Evolutionary conservation across 1,140 invertebrate genomes (phyloP).

Genomic region (Pseudomyrmex pallidus): DNA sequence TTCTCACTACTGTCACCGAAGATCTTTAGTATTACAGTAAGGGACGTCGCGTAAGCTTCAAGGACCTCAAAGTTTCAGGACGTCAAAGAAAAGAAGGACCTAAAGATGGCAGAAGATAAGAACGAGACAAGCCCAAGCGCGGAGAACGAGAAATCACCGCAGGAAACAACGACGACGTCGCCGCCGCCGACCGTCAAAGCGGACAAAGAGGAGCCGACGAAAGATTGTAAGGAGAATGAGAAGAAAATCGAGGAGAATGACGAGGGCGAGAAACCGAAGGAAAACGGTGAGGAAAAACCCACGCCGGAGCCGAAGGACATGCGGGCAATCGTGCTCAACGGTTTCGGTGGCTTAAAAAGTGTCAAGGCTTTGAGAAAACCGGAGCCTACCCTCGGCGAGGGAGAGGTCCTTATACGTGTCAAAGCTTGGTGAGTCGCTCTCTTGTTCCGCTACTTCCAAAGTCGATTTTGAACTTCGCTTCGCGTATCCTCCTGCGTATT

Average conservation of each 20-base stretch:
- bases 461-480: neutral
- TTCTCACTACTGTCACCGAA: conserved; percentile 11
- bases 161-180: conserved; percentile 76
- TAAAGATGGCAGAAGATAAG: conserved; percentile 84
- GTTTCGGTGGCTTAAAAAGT: conserved; percentile 93
- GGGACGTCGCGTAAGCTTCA: conserved; percentile 46
- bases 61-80: conserved; percentile 32
- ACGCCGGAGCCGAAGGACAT: conserved; percentile 90
- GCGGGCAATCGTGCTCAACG: conserved; percentile 92
- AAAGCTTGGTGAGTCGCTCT: conserved; percentile 92
- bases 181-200: conserved; percentile 69
- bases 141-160: conserved; percentile 77
- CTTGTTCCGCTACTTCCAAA: neutral
- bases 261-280: conserved; percentile 83
- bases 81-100: conserved; percentile 15
- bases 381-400: conserved; percentile 90
- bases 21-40: conserved; percentile 34
- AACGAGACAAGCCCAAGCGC: conserved; percentile 80
- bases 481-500: neutral
- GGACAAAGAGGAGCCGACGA: conserved; percentile 73
- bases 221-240: conserved; percentile 84
- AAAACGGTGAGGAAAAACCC: conserved; percentile 86
- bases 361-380: conserved; percentile 93
- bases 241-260: conserved; percentile 85
- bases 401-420: conserved; percentile 93